Conservation (phyloP, 1,140 invertebrate genomes). For the Danaus plexippus region DNA sequence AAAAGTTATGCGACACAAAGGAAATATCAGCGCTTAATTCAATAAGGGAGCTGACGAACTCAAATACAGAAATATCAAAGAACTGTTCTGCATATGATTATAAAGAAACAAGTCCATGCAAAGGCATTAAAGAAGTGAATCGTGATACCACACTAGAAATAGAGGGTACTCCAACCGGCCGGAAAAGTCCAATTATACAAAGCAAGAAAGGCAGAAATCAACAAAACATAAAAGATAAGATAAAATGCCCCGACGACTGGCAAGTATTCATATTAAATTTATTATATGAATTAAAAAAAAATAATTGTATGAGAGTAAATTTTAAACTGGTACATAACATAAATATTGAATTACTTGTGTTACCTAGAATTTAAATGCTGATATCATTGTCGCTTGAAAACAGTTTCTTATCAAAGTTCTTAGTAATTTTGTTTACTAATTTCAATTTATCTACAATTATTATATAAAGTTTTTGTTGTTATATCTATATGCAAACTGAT, state of each 20-base stretch:
- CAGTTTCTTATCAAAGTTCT: no score
- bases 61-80: conserved; percentile 32
- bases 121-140: conserved; percentile 21
- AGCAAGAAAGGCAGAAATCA: conserved; percentile 29
- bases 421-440: no score
- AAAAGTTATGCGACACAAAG: conserved; percentile 44
- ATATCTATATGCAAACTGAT: no score
- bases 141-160: conserved; percentile 48
- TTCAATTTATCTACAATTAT: no score
- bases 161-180: conserved; percentile 44
- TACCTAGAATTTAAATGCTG: no score
- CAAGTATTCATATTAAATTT: conserved; percentile 20
- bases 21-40: conserved; percentile 19
- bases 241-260: conserved; percentile 51
- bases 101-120: conserved; percentile 18
- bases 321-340: no score
- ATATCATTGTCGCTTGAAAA: no score
- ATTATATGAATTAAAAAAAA: neutral
- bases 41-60: conserved; percentile 37
- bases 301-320: conserved; percentile 1
- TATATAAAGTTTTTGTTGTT: no score
- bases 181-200: conserved; percentile 52
- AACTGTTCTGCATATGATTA: conserved; percentile 1
- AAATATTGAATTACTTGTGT: no score
- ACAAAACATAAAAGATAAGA: conserved; percentile 39